Evolutionary conservation across 1,140 invertebrate species (phyloP).

Genomic region (Drosophila mojavensis): DNA sequence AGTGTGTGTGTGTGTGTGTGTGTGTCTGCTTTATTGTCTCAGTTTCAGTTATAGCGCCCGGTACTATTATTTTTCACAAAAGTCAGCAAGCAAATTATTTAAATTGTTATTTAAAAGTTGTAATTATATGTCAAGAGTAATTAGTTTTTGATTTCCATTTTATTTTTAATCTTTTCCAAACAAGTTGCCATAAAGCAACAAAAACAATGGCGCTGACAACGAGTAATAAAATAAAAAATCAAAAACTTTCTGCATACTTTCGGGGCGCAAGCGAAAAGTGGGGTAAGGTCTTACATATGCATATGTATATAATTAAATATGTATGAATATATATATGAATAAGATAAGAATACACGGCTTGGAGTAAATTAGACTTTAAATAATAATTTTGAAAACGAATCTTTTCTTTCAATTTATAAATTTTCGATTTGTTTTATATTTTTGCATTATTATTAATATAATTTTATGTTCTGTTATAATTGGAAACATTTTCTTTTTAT

Average conservation of each 20-base stretch:
- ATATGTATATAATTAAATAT: not conserved
- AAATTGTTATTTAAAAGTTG: slow-evolving; percentile 76
- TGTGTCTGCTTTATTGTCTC: slow-evolving; percentile 21
- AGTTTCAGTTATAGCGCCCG: slow-evolving; percentile 29
- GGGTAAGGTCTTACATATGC: too few species aligned
- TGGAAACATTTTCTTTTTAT: too few species aligned
- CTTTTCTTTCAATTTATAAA: too few species aligned
- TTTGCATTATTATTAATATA: too few species aligned
- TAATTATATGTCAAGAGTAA: slow-evolving; percentile 70
- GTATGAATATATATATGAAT: not conserved
- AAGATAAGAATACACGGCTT: too few species aligned
- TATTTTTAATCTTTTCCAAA: not conserved
- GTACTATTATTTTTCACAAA: slow-evolving; percentile 63
- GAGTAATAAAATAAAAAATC: not conserved
- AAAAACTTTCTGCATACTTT: slow-evolving; percentile 66
- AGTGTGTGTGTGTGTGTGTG: not conserved
- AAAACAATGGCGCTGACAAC: slow-evolving; percentile 22
- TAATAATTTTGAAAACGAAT: too few species aligned
- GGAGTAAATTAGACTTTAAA: too few species aligned
- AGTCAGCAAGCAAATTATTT: slow-evolving; percentile 75
- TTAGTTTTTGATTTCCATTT: slow-evolving; percentile 57
- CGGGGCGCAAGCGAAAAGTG: slow-evolving; percentile 32
- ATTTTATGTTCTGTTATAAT: too few species aligned
- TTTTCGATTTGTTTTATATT: too few species aligned
- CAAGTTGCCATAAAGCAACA: slow-evolving; percentile 13